Conservation (phyloP, 2,797 vertebrate genomes). For the Thaleichthys pacificus region DNA sequence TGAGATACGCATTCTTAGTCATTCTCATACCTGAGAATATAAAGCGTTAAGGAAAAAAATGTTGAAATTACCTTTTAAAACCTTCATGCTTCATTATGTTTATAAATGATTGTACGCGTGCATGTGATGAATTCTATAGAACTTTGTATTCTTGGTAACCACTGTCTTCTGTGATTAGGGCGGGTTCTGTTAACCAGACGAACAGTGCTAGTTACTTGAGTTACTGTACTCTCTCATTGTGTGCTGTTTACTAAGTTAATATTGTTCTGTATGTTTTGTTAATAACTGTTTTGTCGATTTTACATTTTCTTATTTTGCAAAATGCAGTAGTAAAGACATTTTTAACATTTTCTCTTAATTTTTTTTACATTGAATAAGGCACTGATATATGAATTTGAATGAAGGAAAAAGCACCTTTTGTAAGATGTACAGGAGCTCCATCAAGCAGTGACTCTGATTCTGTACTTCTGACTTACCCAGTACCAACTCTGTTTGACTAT, state of each 20-base stretch:
- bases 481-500: constrained; percentile 81
- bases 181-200: constrained; percentile 91
- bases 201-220: constrained; percentile 81
- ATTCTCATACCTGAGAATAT: constrained; percentile 99
- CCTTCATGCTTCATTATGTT: constrained; percentile 98
- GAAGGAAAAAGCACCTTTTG: constrained; percentile 87
- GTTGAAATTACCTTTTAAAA: constrained; percentile 73
- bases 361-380: constrained; percentile 88
- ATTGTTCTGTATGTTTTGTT: constrained; percentile 86
- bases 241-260: constrained; percentile 96
- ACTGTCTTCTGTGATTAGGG: constrained; percentile 86
- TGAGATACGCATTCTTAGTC: constrained; percentile 99
- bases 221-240: constrained; percentile 65
- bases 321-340: constrained; percentile 85
- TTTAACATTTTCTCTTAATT: constrained; percentile 71
- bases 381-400: constrained; percentile 93
- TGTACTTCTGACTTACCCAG: constrained; percentile 84
- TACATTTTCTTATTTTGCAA: constrained; percentile 67
- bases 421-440: constrained; percentile 86
- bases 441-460: constrained; percentile 86
- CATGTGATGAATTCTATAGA: constrained; percentile 96
- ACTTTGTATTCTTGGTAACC: constrained; percentile 95
- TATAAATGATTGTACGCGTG: constrained; percentile 97
- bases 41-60: constrained; percentile 83
- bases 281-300: constrained; percentile 58